Percentiles rank a stretch among this genome's conserved stretches.
These are phyloP conservation scores for Antechinus flavipes DNA, from an alignment of 2,113 vertebrate genomes.

Conservation along the genomic window DNA sequence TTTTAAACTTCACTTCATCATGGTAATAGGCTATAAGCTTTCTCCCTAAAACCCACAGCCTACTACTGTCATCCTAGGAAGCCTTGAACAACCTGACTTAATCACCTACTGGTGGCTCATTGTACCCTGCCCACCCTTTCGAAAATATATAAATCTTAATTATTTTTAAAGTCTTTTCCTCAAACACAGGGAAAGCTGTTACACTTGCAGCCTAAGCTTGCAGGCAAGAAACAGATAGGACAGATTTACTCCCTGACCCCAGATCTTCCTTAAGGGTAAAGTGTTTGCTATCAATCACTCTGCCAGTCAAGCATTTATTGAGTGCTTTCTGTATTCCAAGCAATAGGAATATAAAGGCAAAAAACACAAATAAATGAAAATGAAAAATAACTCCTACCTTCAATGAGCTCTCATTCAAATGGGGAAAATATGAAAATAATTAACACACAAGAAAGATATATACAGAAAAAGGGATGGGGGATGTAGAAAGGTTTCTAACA, in stretches of 20 bases:
- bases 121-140: conserved; percentile 60
- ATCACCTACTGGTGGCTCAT: conserved; percentile 64
- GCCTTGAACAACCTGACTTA: conserved; percentile 71
- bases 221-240: not conserved
- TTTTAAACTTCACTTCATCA: conserved; percentile 80
- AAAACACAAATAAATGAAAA: not conserved
- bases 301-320: not conserved
- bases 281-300: not conserved
- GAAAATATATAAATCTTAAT: conserved; percentile 79
- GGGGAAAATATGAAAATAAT: not conserved
- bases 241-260: not conserved
- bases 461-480: not conserved
- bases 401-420: not conserved
- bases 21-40: conserved; percentile 75
- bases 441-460: not conserved
- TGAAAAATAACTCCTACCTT: not conserved
- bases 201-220: not conserved
- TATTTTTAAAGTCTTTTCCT: conserved; percentile 73
- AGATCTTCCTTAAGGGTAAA: not conserved
- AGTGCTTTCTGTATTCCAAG: not conserved
- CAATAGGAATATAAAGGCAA: not conserved
- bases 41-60: conserved; percentile 67
- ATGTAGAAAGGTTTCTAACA: not conserved
- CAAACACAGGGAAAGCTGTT: conserved; percentile 61
- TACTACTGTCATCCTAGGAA: conserved; percentile 71